Conservation (phyloP, 2,888 invertebrate species). For the Pristionchus exspectatus region DNA sequence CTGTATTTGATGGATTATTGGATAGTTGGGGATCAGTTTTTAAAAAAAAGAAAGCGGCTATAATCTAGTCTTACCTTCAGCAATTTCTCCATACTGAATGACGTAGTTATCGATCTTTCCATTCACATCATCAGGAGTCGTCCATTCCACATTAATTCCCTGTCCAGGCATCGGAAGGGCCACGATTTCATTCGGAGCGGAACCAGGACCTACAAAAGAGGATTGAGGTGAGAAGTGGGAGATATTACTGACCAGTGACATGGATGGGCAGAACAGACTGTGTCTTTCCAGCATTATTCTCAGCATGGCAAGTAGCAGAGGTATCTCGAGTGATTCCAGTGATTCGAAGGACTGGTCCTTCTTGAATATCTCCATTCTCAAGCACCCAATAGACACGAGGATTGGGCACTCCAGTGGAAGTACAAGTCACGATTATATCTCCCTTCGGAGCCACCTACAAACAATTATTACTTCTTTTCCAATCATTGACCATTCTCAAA, state of each 20-base stretch:
- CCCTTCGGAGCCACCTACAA: constrained; percentile 69
- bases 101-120: constrained; percentile 75
- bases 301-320: constrained; percentile 73
- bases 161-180: constrained; percentile 73
- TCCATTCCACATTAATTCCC: constrained; percentile 77
- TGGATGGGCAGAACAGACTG: constrained; percentile 70
- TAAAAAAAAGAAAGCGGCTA: too few relatives aligned
- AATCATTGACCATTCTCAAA: not conserved
- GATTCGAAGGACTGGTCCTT: constrained; percentile 61
- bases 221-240: too few relatives aligned
- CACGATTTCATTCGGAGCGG: constrained; percentile 77
- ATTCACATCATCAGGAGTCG: constrained; percentile 76
- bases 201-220: constrained; percentile 72
- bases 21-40: too few relatives aligned
- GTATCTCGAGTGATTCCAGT: constrained; percentile 67
- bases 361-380: constrained; percentile 59
- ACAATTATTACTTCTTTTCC: not conserved
- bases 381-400: constrained; percentile 68
- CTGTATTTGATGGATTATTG: constrained; percentile 53
- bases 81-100: constrained; percentile 75
- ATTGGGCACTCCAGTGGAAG: constrained; percentile 72
- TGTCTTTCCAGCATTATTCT: constrained; percentile 76
- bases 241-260: constrained; percentile 61
- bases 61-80: constrained; percentile 71
- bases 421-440: constrained; percentile 70